A percentile compares a stretch with the other conserved stretches of the same genome.
Evolutionary conservation across 2,797 vertebrate genomes (phyloP).

Genomic region (Sciaenops ocellatus): DNA sequence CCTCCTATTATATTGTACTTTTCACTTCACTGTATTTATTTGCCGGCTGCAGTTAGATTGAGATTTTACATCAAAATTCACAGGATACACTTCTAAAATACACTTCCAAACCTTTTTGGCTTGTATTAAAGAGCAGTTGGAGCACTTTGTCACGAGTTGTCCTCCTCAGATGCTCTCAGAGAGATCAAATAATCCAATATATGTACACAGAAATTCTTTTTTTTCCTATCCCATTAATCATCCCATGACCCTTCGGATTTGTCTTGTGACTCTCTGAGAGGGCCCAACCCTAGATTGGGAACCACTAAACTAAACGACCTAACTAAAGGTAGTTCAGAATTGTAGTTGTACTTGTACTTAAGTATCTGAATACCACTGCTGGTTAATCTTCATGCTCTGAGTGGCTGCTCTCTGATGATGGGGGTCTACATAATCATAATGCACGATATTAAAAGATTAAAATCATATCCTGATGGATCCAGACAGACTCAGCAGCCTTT

Average conservation of each 20-base stretch:
- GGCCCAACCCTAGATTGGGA: not conserved
- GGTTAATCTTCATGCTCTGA: not conserved
- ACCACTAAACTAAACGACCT: not conserved
- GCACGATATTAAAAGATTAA: conserved; percentile 24
- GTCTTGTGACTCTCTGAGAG: not conserved
- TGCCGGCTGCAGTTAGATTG: not conserved
- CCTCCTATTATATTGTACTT: not conserved
- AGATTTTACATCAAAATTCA: not conserved
- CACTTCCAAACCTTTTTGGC: not conserved
- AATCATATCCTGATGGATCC: conserved; percentile 14
- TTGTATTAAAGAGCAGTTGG: not conserved
- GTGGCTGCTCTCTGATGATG: not conserved
- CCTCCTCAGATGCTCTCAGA: not conserved
- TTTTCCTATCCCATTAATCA: not conserved
- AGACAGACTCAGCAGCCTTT: conserved; percentile 2
- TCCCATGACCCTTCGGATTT: not conserved
- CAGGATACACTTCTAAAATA: not conserved
- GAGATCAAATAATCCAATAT: not conserved
- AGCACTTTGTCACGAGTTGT: not conserved
- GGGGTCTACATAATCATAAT: conserved; percentile 6
- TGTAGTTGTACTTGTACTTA: not conserved
- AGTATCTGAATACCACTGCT: not conserved
- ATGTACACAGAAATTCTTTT: not conserved
- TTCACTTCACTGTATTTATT: too few relatives aligned
- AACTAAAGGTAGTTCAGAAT: too few relatives aligned